A percentile compares a stretch with the other conserved stretches of the same genome.
Conservation (phyloP, 2,113 vertebrate species). For the Climacteris rufus region DNA sequence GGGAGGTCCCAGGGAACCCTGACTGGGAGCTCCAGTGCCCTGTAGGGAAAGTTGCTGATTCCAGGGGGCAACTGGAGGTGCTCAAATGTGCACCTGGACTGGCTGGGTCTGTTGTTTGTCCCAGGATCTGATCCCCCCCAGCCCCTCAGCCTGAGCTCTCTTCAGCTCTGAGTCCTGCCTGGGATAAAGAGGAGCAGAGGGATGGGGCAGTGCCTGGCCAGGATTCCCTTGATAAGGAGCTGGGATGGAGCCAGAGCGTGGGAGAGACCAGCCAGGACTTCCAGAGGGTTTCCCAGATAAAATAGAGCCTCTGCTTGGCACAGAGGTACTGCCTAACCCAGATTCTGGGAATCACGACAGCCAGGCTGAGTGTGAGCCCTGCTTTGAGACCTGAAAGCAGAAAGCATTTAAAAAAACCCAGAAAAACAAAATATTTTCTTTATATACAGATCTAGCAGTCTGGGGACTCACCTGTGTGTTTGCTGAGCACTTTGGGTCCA, state of each 20-base stretch:
- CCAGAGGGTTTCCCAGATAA: not conserved
- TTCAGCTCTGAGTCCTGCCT: not conserved
- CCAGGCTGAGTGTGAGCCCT: not conserved
- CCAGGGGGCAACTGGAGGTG: not conserved
- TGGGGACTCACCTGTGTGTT: not conserved
- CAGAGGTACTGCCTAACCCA: not conserved
- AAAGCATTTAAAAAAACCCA: not conserved
- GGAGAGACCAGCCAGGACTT: not conserved
- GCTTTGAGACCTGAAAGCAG: not conserved
- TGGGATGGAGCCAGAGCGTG: not conserved
- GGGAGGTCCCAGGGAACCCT: not conserved
- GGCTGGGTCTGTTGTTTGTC: accelerated
- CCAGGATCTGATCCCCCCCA: no score
- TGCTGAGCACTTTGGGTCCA: not conserved
- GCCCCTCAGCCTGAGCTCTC: not conserved
- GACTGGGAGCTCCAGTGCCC: not conserved
- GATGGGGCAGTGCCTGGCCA: not conserved
- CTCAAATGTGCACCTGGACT: not conserved
- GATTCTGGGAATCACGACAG: not conserved
- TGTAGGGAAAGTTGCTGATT: not conserved
- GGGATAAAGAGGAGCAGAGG: not conserved
- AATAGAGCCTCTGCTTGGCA: accelerated
- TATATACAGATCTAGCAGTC: accelerated
- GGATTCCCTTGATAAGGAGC: not conserved
- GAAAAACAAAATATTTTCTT: not conserved